phyloP scores from a whole-genome alignment of 2,113 vertebrate genomes.

The Phrynosoma platyrhinos region DNA sequence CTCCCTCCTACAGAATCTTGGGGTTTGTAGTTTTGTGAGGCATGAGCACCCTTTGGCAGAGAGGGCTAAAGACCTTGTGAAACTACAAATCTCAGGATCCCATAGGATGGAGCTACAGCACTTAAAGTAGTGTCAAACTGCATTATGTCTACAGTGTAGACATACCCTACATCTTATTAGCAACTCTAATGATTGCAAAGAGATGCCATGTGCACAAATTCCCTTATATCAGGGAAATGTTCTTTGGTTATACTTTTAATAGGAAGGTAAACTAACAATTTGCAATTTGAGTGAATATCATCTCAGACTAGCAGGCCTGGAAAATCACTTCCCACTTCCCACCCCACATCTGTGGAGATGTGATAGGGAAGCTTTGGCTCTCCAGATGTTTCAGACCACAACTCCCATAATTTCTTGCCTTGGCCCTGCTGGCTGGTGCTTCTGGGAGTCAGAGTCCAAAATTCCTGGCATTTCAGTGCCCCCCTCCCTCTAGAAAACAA shows the following conservation, averaged over 20 bases:
- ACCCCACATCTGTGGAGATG: not conserved
- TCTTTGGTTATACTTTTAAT: slow-evolving; percentile 30
- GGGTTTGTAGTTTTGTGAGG: too few species aligned
- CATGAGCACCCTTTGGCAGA: too few species aligned
- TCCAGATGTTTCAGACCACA: not conserved
- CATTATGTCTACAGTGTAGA: too few species aligned
- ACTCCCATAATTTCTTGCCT: not conserved
- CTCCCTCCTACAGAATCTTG: too few species aligned
- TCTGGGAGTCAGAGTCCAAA: too few species aligned
- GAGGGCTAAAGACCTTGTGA: too few species aligned
- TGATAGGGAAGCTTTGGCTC: too few species aligned
- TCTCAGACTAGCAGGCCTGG: slow-evolving; percentile 39
- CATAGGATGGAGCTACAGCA: too few species aligned
- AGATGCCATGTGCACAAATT: slow-evolving; percentile 29
- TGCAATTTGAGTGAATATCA: slow-evolving; percentile 46
- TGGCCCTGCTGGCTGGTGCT: too few species aligned
- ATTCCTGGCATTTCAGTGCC: too few species aligned
- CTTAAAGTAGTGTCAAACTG: too few species aligned
- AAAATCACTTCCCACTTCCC: slow-evolving; percentile 27
- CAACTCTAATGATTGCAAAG: slow-evolving; percentile 36
- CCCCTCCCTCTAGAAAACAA: slow-evolving; percentile 21
- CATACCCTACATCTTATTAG: slow-evolving; percentile 1
- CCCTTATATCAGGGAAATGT: slow-evolving; percentile 16
- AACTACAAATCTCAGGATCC: too few species aligned
- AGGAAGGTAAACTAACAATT: slow-evolving; percentile 51